phyloP scores from a whole-genome alignment of 1,140 invertebrate species.

The Pseudomyrmex flavicornis region DNA sequence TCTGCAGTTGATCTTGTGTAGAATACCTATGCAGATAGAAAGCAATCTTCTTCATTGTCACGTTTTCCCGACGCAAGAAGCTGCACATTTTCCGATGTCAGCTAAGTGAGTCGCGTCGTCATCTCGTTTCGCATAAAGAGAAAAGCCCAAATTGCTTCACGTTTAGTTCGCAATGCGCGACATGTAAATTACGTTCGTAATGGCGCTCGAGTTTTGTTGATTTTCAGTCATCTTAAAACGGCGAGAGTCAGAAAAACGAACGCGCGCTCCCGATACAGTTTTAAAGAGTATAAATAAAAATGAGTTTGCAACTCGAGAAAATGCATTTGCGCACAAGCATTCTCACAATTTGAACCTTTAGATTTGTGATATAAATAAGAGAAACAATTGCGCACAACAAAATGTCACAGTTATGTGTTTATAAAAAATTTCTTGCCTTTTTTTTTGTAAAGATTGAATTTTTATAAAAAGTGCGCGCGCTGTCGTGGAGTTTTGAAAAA shows the following conservation, averaged over 20 bases:
- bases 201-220: slow-evolving; percentile 4
- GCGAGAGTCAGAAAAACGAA: background rate
- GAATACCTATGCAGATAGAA: too few relatives aligned
- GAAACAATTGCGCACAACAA: background rate
- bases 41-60: background rate
- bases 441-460: too few relatives aligned
- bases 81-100: background rate
- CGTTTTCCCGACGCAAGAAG: background rate
- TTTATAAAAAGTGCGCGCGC: too few relatives aligned
- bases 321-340: background rate
- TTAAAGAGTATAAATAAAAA: slow-evolving; percentile 8
- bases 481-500: too few relatives aligned
- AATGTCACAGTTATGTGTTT: background rate
- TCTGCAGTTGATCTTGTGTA: too few relatives aligned
- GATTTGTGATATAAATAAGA: background rate
- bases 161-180: background rate
- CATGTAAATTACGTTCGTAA: slow-evolving; percentile 18
- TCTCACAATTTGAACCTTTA: background rate
- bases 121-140: background rate
- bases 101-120: background rate
- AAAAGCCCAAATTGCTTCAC: slow-evolving; percentile 9
- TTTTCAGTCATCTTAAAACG: background rate
- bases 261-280: background rate
- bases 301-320: background rate
- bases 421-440: too few relatives aligned